phyloP scores from a whole-genome alignment of 2,797 vertebrate species.

The Myripristis jacobus region DNA sequence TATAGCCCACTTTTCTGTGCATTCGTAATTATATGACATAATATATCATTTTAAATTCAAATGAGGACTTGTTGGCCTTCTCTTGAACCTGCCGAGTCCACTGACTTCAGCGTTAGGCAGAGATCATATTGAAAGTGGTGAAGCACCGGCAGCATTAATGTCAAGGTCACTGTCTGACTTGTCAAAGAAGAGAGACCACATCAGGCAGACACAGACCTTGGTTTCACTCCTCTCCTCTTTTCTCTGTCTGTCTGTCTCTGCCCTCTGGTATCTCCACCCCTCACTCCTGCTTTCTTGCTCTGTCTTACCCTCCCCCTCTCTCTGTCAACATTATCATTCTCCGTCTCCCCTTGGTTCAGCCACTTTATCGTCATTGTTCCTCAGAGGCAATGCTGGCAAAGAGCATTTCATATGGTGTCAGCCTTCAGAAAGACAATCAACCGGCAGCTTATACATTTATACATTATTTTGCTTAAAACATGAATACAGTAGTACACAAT shows the following conservation, averaged over 20 bases:
- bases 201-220: background rate
- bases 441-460: conserved; percentile 4
- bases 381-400: conserved; percentile 17
- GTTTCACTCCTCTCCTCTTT: conserved; percentile 2
- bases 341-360: conserved; percentile 40
- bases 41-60: no score
- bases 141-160: background rate
- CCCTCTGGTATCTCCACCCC: conserved; percentile 27
- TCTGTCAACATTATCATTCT: conserved; percentile 12
- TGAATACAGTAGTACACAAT: background rate
- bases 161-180: no score
- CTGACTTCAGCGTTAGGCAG: background rate
- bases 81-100: no score
- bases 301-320: conserved; percentile 31
- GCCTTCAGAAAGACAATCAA: background rate
- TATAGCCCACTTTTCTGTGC: no score
- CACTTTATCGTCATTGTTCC: conserved; percentile 59
- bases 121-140: background rate
- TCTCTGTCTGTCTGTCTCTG: background rate
- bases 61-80: no score
- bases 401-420: background rate
- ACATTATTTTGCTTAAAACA: conserved; percentile 18
- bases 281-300: conserved; percentile 37
- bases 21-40: no score
- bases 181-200: no score